Conservation (phyloP, 2,797 vertebrate genomes). For the Australoheros facetus region DNA sequence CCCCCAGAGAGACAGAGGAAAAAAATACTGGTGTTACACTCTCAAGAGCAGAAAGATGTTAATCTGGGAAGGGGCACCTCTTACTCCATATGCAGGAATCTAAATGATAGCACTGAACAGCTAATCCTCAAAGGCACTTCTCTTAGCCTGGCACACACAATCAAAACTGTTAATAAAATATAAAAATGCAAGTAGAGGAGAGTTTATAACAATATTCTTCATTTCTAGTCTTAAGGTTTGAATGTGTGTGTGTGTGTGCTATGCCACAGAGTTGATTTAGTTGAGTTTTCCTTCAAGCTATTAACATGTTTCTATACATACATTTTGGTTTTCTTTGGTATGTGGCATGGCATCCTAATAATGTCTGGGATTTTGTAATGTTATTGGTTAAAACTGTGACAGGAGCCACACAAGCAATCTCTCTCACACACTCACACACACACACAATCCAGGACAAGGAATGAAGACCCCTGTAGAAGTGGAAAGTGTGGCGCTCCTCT, state of each 20-base stretch:
- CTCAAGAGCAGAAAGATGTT: slow-evolving; percentile 13
- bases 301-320: not conserved
- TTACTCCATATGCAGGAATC: slow-evolving; percentile 23
- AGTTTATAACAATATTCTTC: slow-evolving; percentile 57
- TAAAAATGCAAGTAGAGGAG: slow-evolving; percentile 52
- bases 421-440: slow-evolving; percentile 16
- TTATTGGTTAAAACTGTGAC: slow-evolving; percentile 27
- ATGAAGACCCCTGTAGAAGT: slow-evolving; percentile 47
- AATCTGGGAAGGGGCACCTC: not conserved
- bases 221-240: slow-evolving; percentile 53
- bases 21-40: slow-evolving; percentile 17
- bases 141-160: slow-evolving; percentile 47
- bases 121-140: slow-evolving; percentile 52
- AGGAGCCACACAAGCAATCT: slow-evolving; percentile 8
- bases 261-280: not conserved
- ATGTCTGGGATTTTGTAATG: slow-evolving; percentile 4
- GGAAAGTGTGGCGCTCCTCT: slow-evolving; percentile 48
- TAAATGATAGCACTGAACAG: slow-evolving; percentile 18
- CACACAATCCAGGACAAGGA: slow-evolving; percentile 57
- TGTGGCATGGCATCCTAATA: not conserved
- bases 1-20: not conserved
- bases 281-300: not conserved
- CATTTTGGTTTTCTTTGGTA: slow-evolving; percentile 60
- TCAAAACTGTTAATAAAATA: slow-evolving; percentile 60
- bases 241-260: slow-evolving; percentile 9